phyloP scores from a whole-genome alignment of 2,797 vertebrate species.

The Dromococcyx pavoninus region DNA sequence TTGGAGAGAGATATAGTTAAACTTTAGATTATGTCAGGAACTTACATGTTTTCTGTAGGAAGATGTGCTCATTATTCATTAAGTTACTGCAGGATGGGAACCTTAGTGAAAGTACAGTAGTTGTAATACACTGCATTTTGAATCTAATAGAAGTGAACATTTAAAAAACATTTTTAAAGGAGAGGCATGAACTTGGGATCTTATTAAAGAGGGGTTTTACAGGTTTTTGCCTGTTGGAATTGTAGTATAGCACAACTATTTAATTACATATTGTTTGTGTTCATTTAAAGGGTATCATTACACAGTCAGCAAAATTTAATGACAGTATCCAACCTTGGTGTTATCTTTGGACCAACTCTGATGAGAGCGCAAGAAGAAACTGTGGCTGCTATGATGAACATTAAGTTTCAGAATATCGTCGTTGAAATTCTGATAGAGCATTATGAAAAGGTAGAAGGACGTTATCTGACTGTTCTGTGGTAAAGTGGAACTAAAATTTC shows the following conservation, averaged over 20 bases:
- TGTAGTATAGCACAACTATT: not conserved
- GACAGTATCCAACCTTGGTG: constrained; percentile 97
- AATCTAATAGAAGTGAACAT: not conserved
- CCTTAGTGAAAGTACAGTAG: not conserved
- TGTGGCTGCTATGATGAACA: constrained; percentile 99
- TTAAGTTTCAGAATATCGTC: constrained; percentile 99
- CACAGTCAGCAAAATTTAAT: constrained; percentile 96
- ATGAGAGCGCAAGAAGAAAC: constrained; percentile 99
- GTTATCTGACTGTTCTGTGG: not conserved
- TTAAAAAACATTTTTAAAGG: not conserved
- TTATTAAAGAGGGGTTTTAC: not conserved
- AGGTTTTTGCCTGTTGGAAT: not conserved
- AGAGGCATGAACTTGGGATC: not conserved
- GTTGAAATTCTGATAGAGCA: constrained; percentile 98
- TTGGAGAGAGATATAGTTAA: not conserved
- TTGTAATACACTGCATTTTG: not conserved
- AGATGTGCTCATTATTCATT: not conserved
- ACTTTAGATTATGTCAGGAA: not conserved
- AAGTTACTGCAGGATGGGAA: not conserved
- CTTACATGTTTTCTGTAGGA: not conserved
- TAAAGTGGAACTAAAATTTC: not conserved
- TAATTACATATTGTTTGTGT: constrained; percentile 20
- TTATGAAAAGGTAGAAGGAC: constrained; percentile 86
- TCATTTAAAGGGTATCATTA: constrained; percentile 87
- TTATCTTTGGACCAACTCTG: constrained; percentile 96